phyloP scores from a whole-genome alignment of 2,113 vertebrate species.

The Rhipidura dahli region DNA sequence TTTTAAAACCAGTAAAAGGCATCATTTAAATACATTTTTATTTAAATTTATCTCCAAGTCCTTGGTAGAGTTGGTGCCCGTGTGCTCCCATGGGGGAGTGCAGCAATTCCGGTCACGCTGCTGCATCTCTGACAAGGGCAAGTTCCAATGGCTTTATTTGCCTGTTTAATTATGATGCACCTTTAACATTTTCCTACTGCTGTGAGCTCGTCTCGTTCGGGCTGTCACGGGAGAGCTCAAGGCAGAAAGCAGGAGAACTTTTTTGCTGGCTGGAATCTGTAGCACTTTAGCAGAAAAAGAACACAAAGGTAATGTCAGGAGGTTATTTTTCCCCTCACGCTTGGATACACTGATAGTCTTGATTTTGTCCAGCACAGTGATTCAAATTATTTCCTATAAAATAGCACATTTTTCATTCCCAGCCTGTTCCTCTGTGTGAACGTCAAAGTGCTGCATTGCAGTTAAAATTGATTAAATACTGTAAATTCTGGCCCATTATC shows the following conservation, averaged over 20 bases:
- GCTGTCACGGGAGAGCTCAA: neutral
- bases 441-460: neutral
- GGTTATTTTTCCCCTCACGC: conserved; percentile 11
- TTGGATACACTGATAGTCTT: conserved; percentile 13
- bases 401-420: conserved; percentile 1
- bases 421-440: neutral
- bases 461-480: conserved; percentile 24
- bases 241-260: conserved; percentile 8
- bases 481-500: neutral
- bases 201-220: neutral
- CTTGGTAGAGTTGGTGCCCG: neutral
- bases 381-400: conserved; percentile 22
- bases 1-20: too few species aligned
- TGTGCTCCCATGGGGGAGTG: neutral
- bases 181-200: neutral
- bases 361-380: conserved; percentile 35
- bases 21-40: neutral
- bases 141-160: neutral
- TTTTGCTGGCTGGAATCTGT: neutral
- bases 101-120: neutral
- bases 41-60: too few species aligned
- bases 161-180: conserved; percentile 6
- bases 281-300: neutral
- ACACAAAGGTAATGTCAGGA: conserved; percentile 42
- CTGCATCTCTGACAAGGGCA: neutral